Percentiles rank a stretch among this genome's conserved stretches.
Evolutionary conservation across 37 sponge, comb jelly and placozoan species (phyloP).

Genomic region (Halisarca cf. caerulea): DNA sequence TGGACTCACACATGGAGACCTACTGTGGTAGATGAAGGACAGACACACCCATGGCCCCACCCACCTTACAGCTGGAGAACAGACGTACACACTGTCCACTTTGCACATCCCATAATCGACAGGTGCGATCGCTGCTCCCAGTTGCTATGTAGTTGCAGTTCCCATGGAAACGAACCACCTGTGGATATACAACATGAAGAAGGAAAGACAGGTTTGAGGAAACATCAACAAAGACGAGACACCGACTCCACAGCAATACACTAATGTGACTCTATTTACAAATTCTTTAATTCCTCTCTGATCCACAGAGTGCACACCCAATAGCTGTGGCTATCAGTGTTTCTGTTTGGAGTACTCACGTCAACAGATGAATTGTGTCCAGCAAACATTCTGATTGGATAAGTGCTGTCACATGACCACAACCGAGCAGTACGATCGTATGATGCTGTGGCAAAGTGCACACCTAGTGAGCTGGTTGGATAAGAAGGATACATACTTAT

Average conservation of each 20-base stretch:
- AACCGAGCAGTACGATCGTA: constrained; percentile 80
- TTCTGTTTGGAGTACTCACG: constrained; percentile 28
- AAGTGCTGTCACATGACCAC: constrained; percentile 67
- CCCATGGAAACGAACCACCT: constrained; percentile 73
- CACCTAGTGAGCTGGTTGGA: constrained; percentile 64
- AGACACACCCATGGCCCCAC: background rate
- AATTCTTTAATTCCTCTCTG: too few species aligned
- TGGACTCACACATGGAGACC: background rate
- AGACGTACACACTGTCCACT: constrained; percentile 80
- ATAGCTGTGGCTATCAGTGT: background rate
- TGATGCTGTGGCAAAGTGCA: constrained; percentile 76
- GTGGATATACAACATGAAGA: too few species aligned
- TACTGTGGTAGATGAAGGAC: background rate
- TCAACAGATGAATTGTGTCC: constrained; percentile 73
- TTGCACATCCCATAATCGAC: constrained; percentile 85
- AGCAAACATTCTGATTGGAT: constrained; percentile 82
- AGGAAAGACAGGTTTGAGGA: too few species aligned
- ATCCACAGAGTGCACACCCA: too few species aligned
- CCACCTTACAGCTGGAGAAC: constrained; percentile 54
- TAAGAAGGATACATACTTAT: background rate
- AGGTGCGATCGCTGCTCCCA: constrained; percentile 72
- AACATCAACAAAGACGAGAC: background rate
- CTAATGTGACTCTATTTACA: too few species aligned
- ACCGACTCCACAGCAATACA: background rate
- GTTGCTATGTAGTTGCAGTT: constrained; percentile 86